Evolutionary conservation across 1,140 invertebrate species (phyloP).

Genomic region (Hirudo medicinalis): DNA sequence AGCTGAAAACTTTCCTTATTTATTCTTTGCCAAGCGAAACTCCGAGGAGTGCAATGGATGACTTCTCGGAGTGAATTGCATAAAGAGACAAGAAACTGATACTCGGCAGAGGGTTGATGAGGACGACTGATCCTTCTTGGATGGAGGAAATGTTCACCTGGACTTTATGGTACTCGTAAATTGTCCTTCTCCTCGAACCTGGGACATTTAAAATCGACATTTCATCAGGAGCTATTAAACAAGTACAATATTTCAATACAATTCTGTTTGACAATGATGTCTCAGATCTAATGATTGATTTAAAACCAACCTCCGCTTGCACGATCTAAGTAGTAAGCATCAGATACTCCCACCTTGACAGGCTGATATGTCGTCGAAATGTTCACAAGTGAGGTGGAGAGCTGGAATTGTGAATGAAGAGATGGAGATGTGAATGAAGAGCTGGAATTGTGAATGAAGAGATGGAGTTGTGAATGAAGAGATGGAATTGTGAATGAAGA

Average conservation of each 20-base stretch:
- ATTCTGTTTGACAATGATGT: too few species aligned
- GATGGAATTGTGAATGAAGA: too few species aligned
- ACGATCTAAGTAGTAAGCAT: conserved; percentile 87
- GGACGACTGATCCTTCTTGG: conserved; percentile 64
- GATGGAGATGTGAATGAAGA: too few species aligned
- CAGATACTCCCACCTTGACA: conserved; percentile 89
- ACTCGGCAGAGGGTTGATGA: conserved; percentile 65
- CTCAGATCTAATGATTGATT: too few species aligned
- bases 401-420: background rate
- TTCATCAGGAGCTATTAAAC: too few species aligned
- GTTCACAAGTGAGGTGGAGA: conserved; percentile 20
- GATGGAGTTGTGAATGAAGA: background rate
- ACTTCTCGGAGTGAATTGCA: background rate
- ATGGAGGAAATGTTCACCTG: conserved; percentile 47
- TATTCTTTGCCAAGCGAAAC: too few species aligned
- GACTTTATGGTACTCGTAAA: conserved; percentile 90
- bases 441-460: background rate
- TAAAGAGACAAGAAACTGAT: conserved; percentile 24
- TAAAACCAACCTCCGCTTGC: too few species aligned
- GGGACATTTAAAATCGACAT: too few species aligned
- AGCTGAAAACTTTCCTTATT: conserved; percentile 39
- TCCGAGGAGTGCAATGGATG: too few species aligned
- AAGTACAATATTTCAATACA: too few species aligned
- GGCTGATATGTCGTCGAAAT: conserved; percentile 30
- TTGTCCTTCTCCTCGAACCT: conserved; percentile 35